These are phyloP conservation scores for Morus bassanus DNA, from an alignment of 2,797 vertebrate genomes.

Conservation along the genomic window DNA sequence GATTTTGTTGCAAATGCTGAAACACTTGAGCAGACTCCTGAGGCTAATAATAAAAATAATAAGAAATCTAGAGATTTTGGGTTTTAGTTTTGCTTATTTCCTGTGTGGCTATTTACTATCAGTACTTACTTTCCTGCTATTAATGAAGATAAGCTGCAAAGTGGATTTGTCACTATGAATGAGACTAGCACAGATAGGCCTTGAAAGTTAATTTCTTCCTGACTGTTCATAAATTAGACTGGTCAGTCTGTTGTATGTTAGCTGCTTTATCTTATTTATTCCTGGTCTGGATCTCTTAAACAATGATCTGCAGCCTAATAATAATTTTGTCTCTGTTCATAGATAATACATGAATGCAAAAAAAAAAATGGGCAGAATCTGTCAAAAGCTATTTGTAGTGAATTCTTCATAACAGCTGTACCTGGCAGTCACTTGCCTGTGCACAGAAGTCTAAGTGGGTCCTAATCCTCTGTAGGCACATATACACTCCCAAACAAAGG, in stretches of 20 bases:
- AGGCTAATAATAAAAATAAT: neutral
- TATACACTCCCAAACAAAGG: neutral
- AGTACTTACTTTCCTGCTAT: neutral
- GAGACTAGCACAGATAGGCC: neutral
- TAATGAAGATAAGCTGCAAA: neutral
- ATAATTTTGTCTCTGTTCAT: neutral
- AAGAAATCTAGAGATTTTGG: neutral
- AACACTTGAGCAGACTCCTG: neutral
- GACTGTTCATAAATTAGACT: neutral
- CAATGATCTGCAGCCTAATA: neutral
- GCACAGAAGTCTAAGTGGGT: neutral
- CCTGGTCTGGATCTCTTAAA: neutral
- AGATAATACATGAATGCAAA: neutral
- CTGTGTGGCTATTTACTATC: neutral
- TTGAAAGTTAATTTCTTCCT: neutral
- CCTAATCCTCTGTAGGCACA: neutral
- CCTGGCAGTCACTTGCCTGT: neutral
- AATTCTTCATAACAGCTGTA: neutral
- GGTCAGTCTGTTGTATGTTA: neutral
- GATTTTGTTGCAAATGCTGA: neutral
- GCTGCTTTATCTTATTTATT: neutral
- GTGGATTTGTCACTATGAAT: neutral
- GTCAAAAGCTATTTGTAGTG: neutral
- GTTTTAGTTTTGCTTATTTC: neutral
- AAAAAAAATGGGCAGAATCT: neutral